Evolutionary conservation across 1,140 invertebrate genomes (phyloP).

Genomic region (Drosophila aff.): DNA sequence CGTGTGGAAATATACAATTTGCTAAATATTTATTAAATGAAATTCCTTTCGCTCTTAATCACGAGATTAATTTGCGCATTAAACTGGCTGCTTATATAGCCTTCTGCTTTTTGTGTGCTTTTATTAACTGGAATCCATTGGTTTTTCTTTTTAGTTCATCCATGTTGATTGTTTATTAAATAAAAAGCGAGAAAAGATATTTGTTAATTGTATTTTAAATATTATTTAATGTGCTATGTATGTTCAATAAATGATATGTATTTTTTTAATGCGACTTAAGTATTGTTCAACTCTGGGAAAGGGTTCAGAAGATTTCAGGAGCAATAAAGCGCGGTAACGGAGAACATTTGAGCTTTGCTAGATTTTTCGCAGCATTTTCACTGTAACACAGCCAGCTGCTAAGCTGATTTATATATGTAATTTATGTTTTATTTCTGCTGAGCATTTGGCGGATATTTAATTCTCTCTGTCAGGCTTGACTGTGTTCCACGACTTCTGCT

Average conservation of each 20-base stretch:
- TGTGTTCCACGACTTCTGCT: conserved; percentile 12
- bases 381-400: conserved; percentile 54
- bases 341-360: conserved; percentile 18
- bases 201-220: conserved; percentile 20
- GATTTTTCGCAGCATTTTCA: conserved; percentile 7
- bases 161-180: conserved; percentile 46
- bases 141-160: conserved; percentile 12
- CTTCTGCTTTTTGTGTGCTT: background rate
- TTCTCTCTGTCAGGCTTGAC: conserved; percentile 5
- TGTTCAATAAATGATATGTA: conserved; percentile 70
- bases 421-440: conserved; percentile 21
- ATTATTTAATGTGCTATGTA: conserved; percentile 30
- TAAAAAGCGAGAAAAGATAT: conserved; percentile 27
- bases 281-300: conserved; percentile 4
- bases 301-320: conserved; percentile 11
- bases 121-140: conserved; percentile 13
- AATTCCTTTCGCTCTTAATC: conserved; percentile 35
- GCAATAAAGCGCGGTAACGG: conserved; percentile 12
- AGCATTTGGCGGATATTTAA: conserved; percentile 44
- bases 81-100: conserved; percentile 29
- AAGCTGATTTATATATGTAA: conserved; percentile 26
- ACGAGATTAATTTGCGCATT: conserved; percentile 37
- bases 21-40: conserved; percentile 38
- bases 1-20: conserved; percentile 42
- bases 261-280: conserved; percentile 35